Base-by-base conservation (phyloP, 2,797 vertebrate genomes). In the Podarcis siculus region DNA sequence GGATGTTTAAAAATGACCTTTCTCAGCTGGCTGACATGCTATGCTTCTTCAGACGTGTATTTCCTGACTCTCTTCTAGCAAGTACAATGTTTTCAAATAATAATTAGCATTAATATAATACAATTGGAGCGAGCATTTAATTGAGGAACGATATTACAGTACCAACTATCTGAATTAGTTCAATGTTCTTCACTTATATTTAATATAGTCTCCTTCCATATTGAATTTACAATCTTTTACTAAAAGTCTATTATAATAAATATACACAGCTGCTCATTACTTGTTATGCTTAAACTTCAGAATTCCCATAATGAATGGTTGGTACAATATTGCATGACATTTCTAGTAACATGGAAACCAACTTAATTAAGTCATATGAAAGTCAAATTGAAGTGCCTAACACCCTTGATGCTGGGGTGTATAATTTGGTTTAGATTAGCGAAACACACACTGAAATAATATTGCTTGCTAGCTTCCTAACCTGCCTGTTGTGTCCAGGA, bases 401-500 rank as follows among this genome's bases (percentile, higher is more conserved):
- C 39, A n/a, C 88, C 89, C 84, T 94, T 94, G 89, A 89, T 91
- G 73, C 90, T 93, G 81, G 89, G 90, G 89, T 78, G 90, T 81
- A 91, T 0, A 55, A 90, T 89, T 94, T 90, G 30, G 79, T 85
- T 89, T 69, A 88, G 86, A 89, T 87, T 92, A 45, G 92, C 88
- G 93, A 94, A 96, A 82, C 1, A 87, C 35, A 90, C 66, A 82
- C 94, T 90, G 66, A 58, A 95, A 95, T 95, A 93, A 89, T 5
- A 86, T 69, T 30, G 2, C 61, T 90, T 93, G 64, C 85, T 92
- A 86, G 72, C 32, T 92, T 95, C 90, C 89, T 94, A 88, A 85
- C 72, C 6, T 83, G 82, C 2, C 86, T 93, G 92, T 82, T 93
- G 89, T 83, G 35, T 17, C 78, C 80, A 89, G 42, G 79, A 87